Evolutionary conservation across 2,113 vertebrate genomes (phyloP), one percentile per base, ranked within the genome.

Genomic region (Oryzias woworae): DNA sequence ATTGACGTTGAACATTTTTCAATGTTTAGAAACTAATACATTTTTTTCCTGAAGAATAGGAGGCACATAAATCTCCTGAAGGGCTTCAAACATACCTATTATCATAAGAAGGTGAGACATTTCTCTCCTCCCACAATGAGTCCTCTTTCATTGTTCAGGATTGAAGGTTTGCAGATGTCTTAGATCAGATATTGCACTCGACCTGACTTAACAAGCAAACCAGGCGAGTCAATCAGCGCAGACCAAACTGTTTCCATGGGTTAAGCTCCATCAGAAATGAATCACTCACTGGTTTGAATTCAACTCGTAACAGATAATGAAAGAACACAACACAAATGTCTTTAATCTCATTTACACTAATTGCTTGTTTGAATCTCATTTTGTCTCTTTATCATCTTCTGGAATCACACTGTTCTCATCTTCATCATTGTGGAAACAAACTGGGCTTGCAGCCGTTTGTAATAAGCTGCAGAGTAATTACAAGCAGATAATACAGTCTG

Each of bases 301-400:
- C 53, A 7, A 5, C 15, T 1, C 54, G 53, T 74, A 55, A 14
- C 31, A 69, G 57, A 73, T 67, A 71, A 74, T 71, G 24, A 64
- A 68, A 56, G 28, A 75, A 62, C 59, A 45, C 50, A 54, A 57
- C 64, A 53, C 53, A 43, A 4, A 2, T 28, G 55, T 49, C 23
- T 66, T 49, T 56, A 41, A 70, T 66, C 54, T 70, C 62, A 45
- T 81, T 50, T 53, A n/a, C 73, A 73, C 57, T 70, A 63, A 81
- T 63, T 4, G 66, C 18, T 36, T n/a, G 1, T 59, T 44, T 69
- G 20, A 56, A 62, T 69, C 62, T 71, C 50, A 53, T 66, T 62
- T 24, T 24, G 23, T n/a, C 7, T 16, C 49, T 58, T 64, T 41
- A 47, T 58, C 28, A n/a, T 26, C 12, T 2, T 18, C 17, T 53